These are phyloP conservation scores for Fratercula arctica DNA, from an alignment of 2,797 vertebrate genomes.

Conservation along the genomic window DNA sequence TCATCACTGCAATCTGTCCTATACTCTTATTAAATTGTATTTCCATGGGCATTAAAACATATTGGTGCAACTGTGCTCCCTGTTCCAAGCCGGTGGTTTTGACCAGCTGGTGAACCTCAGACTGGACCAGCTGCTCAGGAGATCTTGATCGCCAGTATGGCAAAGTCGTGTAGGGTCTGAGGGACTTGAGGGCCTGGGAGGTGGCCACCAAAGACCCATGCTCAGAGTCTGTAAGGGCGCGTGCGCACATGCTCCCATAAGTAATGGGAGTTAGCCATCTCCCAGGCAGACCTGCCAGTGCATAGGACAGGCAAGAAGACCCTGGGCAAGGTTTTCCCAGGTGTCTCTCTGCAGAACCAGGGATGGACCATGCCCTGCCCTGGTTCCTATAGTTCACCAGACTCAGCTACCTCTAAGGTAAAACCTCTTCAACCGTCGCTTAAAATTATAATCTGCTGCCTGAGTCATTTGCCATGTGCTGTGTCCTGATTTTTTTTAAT, in stretches of 20 bases:
- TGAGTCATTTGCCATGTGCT: background rate
- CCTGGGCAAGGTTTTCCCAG: background rate
- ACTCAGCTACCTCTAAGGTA: background rate
- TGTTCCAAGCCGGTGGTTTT: background rate
- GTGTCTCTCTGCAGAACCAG: background rate
- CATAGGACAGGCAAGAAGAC: background rate
- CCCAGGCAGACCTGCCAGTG: background rate
- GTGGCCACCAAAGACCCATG: background rate
- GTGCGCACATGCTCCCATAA: fast-evolving
- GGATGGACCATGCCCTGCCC: background rate
- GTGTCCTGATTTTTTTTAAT: background rate
- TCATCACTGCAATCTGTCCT: background rate
- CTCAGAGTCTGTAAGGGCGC: background rate
- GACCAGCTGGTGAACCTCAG: background rate
- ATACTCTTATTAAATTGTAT: background rate
- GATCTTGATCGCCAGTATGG: background rate
- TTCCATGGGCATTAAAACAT: background rate
- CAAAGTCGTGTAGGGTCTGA: background rate
- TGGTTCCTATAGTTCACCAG: background rate
- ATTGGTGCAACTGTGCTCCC: background rate
- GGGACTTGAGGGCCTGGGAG: background rate
- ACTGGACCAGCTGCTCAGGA: background rate
- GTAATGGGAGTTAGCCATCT: background rate
- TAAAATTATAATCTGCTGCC: background rate
- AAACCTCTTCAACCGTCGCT: background rate